Evolutionary conservation across 2,888 invertebrate genomes (phyloP).

Genomic region (Dioctria linearis): DNA sequence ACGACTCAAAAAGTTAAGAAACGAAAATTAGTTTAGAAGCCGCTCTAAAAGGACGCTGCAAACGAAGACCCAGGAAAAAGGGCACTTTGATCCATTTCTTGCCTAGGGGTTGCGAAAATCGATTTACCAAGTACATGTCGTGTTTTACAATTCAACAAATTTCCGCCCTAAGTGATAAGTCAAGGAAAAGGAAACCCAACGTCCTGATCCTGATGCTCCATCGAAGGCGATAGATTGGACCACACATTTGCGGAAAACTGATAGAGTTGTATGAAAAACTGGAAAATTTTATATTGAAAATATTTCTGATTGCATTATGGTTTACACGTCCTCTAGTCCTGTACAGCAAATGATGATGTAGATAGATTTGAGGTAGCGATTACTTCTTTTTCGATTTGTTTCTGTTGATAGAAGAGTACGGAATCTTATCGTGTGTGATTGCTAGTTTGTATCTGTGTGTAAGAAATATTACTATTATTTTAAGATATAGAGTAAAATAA

Average conservation of each 20-base stretch:
- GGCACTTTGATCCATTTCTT: slow-evolving; percentile 59
- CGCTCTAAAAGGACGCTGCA: slow-evolving; percentile 15
- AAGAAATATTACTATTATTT: too few species aligned
- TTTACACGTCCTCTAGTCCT: too few species aligned
- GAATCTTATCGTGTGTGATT: too few species aligned
- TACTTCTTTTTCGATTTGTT: too few species aligned
- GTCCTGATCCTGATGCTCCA: slow-evolving; percentile 27
- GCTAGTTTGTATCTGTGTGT: too few species aligned
- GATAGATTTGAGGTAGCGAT: too few species aligned
- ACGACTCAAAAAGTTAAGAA: slow-evolving; percentile 59
- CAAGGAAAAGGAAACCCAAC: slow-evolving; percentile 29
- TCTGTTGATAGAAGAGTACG: too few species aligned
- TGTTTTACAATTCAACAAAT: slow-evolving; percentile 60
- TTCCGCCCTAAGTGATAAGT: slow-evolving; percentile 55
- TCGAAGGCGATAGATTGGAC: slow-evolving; percentile 16
- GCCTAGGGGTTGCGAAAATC: slow-evolving; percentile 58
- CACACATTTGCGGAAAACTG: slow-evolving; percentile 43
- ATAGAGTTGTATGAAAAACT: slow-evolving; percentile 15
- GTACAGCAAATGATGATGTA: too few species aligned
- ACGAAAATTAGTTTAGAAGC: slow-evolving; percentile 59
- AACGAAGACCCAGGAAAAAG: slow-evolving; percentile 16
- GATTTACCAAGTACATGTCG: slow-evolving; percentile 60
- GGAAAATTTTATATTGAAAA: slow-evolving; percentile 35
- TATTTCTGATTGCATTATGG: slow-evolving; percentile 14
- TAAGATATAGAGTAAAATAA: too few species aligned